phyloP scores from a whole-genome alignment of 2,888 invertebrate genomes.

The Leptinotarsa peninsularis region DNA sequence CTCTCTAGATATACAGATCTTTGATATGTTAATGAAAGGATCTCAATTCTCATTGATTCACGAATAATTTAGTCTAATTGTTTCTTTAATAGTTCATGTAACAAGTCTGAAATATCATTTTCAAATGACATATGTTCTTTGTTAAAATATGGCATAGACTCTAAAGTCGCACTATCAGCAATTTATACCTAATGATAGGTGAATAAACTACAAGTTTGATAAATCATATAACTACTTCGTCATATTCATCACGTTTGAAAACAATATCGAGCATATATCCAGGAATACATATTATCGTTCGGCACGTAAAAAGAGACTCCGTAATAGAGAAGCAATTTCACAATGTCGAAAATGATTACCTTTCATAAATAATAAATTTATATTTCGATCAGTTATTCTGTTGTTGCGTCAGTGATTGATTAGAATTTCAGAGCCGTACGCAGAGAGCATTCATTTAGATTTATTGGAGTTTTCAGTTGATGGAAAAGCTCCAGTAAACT shows the following conservation, averaged over 20 bases:
- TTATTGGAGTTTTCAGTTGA: constrained; percentile 19
- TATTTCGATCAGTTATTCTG: constrained; percentile 39
- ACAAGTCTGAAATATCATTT: too few relatives aligned
- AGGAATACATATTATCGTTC: not conserved
- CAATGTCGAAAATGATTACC: constrained; percentile 42
- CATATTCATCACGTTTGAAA: not conserved
- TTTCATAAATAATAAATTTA: constrained; percentile 44
- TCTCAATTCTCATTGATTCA: too few relatives aligned
- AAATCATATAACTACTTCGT: not conserved
- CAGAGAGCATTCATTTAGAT: constrained; percentile 24
- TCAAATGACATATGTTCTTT: too few relatives aligned
- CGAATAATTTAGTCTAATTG: too few relatives aligned
- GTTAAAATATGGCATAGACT: too few relatives aligned
- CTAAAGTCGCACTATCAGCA: too few relatives aligned
- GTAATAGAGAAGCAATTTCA: constrained; percentile 34
- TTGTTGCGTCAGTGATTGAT: constrained; percentile 44
- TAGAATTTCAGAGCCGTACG: constrained; percentile 31
- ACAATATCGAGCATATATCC: not conserved
- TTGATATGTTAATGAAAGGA: too few relatives aligned
- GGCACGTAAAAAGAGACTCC: constrained; percentile 30
- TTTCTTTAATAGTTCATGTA: too few relatives aligned
- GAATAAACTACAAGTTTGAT: not conserved
- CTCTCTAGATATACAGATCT: too few relatives aligned
- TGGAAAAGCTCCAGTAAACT: constrained; percentile 3
- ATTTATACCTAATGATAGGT: too few relatives aligned